Percentiles rank a stretch among this genome's conserved stretches.
Conservation (phyloP, 2,888 invertebrate species). For the Caenorhabditis sp. region DNA sequence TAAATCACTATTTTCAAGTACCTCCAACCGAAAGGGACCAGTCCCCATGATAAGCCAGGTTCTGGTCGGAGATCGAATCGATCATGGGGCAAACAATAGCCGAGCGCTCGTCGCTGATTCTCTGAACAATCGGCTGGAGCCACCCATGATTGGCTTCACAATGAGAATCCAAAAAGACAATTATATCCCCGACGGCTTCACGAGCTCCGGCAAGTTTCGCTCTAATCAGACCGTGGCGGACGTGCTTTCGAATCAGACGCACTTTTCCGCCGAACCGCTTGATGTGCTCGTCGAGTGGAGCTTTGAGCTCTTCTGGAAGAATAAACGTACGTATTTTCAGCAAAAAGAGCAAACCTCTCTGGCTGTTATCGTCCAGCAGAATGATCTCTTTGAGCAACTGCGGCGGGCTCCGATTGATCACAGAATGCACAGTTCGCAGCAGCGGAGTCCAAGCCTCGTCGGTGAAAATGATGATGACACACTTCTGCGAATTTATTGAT, state of each 20-base stretch:
- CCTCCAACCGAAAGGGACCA: slow-evolving; percentile 67
- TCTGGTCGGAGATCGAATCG: slow-evolving; percentile 90
- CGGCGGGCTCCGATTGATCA: slow-evolving; percentile 86
- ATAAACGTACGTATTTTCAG: neutral
- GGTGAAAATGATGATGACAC: slow-evolving; percentile 86
- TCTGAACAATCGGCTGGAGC: slow-evolving; percentile 90
- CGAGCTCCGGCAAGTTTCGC: slow-evolving; percentile 90
- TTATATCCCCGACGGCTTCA: slow-evolving; percentile 86
- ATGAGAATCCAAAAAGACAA: slow-evolving; percentile 91
- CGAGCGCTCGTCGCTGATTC: slow-evolving; percentile 87
- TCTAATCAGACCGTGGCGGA: slow-evolving; percentile 90
- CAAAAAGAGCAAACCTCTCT: slow-evolving; percentile 79
- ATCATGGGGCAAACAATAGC: slow-evolving; percentile 94
- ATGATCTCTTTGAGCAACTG: slow-evolving; percentile 90
- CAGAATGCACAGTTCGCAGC: slow-evolving; percentile 88
- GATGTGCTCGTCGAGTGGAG: slow-evolving; percentile 88
- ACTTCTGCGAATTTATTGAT: slow-evolving; percentile 59
- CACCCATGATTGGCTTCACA: slow-evolving; percentile 89
- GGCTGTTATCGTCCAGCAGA: slow-evolving; percentile 93
- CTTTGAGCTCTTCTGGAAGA: slow-evolving; percentile 84
- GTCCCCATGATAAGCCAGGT: slow-evolving; percentile 84
- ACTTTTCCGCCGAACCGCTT: slow-evolving; percentile 82
- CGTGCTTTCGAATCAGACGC: slow-evolving; percentile 85
- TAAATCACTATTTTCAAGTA: too few species aligned
- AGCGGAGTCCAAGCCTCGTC: slow-evolving; percentile 90